Evolutionary conservation across 30 jellyfish, hydroid and myxozoan species (phyloP).

Genomic region (Mastigias papua): DNA sequence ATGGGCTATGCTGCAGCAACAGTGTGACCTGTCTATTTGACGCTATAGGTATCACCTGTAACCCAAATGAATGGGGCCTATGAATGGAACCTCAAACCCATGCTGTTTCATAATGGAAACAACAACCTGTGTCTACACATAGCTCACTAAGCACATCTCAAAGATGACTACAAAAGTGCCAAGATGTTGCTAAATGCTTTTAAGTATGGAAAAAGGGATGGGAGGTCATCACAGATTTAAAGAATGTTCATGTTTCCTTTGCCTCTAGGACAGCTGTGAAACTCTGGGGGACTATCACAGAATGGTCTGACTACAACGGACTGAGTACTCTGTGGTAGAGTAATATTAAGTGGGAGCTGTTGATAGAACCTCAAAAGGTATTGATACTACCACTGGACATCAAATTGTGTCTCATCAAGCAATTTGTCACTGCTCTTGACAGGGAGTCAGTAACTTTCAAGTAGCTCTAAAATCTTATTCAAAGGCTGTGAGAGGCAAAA

Average conservation of each 20-base stretch:
- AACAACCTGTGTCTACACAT: not conserved
- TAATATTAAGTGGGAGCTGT: not conserved
- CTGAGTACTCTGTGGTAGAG: not conserved
- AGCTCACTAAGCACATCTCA: not conserved
- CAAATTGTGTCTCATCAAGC: not conserved
- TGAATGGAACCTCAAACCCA: not conserved
- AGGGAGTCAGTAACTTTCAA: not conserved
- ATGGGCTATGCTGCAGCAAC: not conserved
- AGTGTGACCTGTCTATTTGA: not conserved
- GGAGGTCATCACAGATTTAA: not conserved
- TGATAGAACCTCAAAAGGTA: too few relatives aligned
- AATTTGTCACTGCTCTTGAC: not conserved
- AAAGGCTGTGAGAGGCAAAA: not conserved
- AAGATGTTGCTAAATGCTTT: not conserved
- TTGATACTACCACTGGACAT: not conserved
- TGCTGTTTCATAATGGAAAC: not conserved
- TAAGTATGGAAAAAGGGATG: not conserved
- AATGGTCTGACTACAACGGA: not conserved
- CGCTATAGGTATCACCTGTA: not conserved
- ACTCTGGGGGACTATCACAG: too few relatives aligned
- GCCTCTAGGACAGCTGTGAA: not conserved
- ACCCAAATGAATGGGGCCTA: not conserved
- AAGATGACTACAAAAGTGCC: not conserved
- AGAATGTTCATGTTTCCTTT: not conserved
- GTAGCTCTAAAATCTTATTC: not conserved